Evolutionary conservation across 2,113 vertebrate genomes (phyloP).

Genomic region (Scortum barcoo): DNA sequence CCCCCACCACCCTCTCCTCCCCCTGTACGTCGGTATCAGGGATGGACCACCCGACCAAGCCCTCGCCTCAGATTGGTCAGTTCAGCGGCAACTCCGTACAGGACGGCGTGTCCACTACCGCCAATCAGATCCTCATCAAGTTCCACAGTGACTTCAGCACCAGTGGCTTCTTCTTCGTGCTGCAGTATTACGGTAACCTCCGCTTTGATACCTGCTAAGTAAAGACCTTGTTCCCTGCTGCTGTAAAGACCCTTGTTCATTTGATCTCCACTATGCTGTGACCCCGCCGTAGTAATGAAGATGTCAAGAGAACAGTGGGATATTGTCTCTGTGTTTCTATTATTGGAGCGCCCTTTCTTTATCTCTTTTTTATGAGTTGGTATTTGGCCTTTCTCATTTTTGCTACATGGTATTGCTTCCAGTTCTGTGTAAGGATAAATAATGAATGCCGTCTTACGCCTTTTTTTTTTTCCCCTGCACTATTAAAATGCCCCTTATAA

Average conservation of each 20-base stretch:
- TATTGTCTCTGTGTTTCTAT: background rate
- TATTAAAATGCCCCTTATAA: constrained; percentile 52
- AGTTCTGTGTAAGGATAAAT: constrained; percentile 56
- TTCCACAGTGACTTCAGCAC: constrained; percentile 88
- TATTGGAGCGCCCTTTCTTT: constrained; percentile 15
- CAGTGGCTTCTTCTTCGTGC: constrained; percentile 86
- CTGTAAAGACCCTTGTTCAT: constrained; percentile 44
- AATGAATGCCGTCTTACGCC: constrained; percentile 45
- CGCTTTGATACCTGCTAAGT: constrained; percentile 31
- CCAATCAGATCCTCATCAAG: constrained; percentile 86
- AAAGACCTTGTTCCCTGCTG: constrained; percentile 17
- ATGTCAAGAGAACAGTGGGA: constrained; percentile 5
- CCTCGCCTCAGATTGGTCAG: constrained; percentile 83
- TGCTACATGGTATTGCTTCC: constrained; percentile 23
- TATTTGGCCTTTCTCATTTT: constrained; percentile 41
- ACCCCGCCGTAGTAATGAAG: background rate
- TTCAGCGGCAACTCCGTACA: constrained; percentile 80
- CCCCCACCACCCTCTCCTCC: background rate
- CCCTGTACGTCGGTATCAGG: constrained; percentile 61
- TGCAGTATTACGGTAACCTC: constrained; percentile 81
- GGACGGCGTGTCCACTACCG: constrained; percentile 80
- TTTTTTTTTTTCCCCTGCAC: constrained; percentile 41
- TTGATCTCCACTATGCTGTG: constrained; percentile 25
- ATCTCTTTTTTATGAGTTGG: background rate
- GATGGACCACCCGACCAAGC: constrained; percentile 84